Conservation (phyloP, 2,113 vertebrate genomes). For the Chlorocebus sabaeus region DNA sequence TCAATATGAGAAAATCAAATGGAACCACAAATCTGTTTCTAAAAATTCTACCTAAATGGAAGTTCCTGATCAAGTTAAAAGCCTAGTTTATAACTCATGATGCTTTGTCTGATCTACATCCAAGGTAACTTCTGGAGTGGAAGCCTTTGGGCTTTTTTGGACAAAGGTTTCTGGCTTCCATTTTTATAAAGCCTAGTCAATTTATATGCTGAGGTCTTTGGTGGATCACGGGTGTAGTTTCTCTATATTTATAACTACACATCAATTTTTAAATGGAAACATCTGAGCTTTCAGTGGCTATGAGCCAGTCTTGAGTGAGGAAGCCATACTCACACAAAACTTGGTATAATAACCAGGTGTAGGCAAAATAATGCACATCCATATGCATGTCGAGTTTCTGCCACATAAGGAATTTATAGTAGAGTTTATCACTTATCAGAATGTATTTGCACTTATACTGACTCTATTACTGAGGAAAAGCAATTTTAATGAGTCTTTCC, state of each 20-base stretch:
- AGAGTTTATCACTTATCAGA: not conserved
- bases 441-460: not conserved
- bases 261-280: constrained; percentile 41
- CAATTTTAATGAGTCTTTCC: not conserved
- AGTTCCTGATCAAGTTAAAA: not conserved
- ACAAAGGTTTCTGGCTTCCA: not conserved
- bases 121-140: not conserved
- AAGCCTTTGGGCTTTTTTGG: not conserved
- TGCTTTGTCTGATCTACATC: not conserved
- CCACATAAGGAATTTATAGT: not conserved
- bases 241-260: not conserved
- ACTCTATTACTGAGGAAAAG: not conserved
- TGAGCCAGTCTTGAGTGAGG: not conserved
- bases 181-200: not conserved
- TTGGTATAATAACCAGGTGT: not conserved
- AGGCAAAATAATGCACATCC: not conserved
- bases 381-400: not conserved
- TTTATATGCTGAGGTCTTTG: not conserved
- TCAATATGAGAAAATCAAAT: not conserved
- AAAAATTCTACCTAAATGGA: not conserved
- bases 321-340: not conserved
- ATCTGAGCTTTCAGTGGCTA: constrained; percentile 23
- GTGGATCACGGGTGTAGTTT: not conserved
- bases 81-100: not conserved
- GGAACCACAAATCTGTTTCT: not conserved